Conservation (phyloP, 2,888 invertebrate genomes). For the Dryocosmus kuriphilus region DNA sequence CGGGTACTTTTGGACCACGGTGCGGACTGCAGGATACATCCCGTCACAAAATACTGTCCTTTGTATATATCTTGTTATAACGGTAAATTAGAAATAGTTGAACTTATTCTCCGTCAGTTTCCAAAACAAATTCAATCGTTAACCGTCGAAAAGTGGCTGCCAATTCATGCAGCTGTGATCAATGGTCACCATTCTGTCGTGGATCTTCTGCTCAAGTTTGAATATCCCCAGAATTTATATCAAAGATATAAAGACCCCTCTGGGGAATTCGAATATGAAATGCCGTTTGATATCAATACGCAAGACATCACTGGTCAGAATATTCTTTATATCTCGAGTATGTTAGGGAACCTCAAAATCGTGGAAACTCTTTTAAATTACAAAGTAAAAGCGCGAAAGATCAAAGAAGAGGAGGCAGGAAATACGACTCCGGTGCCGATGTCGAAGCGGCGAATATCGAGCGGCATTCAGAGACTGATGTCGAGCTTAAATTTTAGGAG, state of each 20-base stretch:
- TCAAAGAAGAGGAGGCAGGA: slow-evolving; percentile 77
- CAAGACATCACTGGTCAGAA: slow-evolving; percentile 94
- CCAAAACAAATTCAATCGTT: slow-evolving; percentile 91
- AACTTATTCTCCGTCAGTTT: slow-evolving; percentile 87
- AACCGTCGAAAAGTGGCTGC: slow-evolving; percentile 95
- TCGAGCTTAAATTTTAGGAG: slow-evolving; percentile 86
- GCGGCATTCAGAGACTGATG: slow-evolving; percentile 93
- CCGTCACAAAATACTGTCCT: slow-evolving; percentile 94
- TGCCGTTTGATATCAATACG: slow-evolving; percentile 96
- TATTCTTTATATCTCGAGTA: slow-evolving; percentile 92
- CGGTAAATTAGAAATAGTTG: slow-evolving; percentile 88
- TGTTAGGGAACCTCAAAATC: slow-evolving; percentile 88
- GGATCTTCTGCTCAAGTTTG: slow-evolving; percentile 87
- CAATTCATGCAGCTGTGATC: slow-evolving; percentile 94
- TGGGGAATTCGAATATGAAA: slow-evolving; percentile 89
- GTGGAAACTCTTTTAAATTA: slow-evolving; percentile 88
- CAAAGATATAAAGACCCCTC: slow-evolving; percentile 83
- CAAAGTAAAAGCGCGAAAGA: slow-evolving; percentile 81
- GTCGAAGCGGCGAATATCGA: slow-evolving; percentile 86
- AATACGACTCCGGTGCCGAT: slow-evolving; percentile 68
- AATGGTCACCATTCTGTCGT: slow-evolving; percentile 90
- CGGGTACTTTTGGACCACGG: slow-evolving; percentile 87
- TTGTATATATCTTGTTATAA: slow-evolving; percentile 94
- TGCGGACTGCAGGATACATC: slow-evolving; percentile 93
- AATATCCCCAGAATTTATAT: slow-evolving; percentile 87